These are phyloP conservation scores for Axinella damicornis DNA, from an alignment of 37 sponge, comb jelly and placozoan species.

Conservation along the genomic window DNA sequence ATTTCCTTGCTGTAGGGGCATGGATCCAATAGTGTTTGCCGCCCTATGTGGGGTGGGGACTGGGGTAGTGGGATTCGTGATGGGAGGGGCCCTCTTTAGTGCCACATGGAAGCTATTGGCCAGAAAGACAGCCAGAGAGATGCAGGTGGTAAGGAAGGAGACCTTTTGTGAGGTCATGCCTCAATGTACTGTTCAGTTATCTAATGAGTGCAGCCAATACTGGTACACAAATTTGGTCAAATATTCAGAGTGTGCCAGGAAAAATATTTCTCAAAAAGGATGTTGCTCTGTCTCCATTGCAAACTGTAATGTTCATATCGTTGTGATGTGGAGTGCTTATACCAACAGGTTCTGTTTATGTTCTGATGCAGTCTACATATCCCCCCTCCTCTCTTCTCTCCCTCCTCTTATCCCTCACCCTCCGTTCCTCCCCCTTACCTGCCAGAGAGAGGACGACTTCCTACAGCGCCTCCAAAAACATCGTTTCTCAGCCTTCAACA, in stretches of 20 bases:
- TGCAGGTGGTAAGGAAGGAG: conserved; percentile 59
- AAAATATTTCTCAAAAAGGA: too few relatives aligned
- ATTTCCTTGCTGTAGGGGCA: conserved; percentile 58
- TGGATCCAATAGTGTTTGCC: conserved; percentile 90
- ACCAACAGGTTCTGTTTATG: too few relatives aligned
- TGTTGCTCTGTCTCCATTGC: too few relatives aligned
- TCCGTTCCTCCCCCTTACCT: neutral
- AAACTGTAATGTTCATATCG: too few relatives aligned
- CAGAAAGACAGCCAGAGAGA: conserved; percentile 28
- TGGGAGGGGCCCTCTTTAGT: conserved; percentile 71
- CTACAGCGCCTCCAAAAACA: conserved; percentile 66
- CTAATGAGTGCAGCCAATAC: too few relatives aligned
- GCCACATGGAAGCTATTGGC: conserved; percentile 73
- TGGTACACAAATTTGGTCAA: too few relatives aligned
- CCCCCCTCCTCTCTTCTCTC: neutral
- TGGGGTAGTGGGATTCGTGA: conserved; percentile 66
- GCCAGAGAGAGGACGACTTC: conserved; percentile 86
- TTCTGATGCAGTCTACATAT: too few relatives aligned
- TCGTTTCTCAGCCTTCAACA: conserved; percentile 63
- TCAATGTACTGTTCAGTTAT: too few relatives aligned
- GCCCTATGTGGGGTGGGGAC: conserved; percentile 72
- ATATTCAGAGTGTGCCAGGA: too few relatives aligned
- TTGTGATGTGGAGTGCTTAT: too few relatives aligned
- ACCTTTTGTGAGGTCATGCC: too few relatives aligned
- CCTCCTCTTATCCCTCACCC: neutral